Evolutionary conservation across 2,888 invertebrate species (phyloP), one percentile per base, ranked within the genome.

Genomic region (Arenicola marina): DNA sequence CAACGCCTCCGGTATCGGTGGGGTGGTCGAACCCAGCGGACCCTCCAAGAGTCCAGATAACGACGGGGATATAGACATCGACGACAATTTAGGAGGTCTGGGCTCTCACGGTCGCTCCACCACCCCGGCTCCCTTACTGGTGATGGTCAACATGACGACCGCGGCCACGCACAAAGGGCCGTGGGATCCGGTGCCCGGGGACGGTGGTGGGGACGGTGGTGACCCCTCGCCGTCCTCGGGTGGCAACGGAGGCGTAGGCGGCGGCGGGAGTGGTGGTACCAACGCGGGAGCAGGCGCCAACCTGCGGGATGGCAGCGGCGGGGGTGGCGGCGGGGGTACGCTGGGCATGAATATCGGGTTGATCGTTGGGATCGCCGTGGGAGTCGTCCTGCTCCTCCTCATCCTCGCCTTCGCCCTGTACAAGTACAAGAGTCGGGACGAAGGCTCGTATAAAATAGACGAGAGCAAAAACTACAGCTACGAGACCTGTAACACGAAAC

Each of bases 381-480:
- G 93, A 51, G 92, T 93, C 69, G 89, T 96, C 69, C 91, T 95
- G 60, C 78, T 84, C 31, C 88, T 97, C 65, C 88, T 95, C 64
- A 92, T 96, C 75, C 88, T 95, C 75, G 93, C 93, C 85, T 91
- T 93, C 61, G 78, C 78, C 21, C 65, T 82, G 54, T 81, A 79
- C 70, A 81, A 82, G 68, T 81, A 79, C 62, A 54, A 46, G 38
- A 56, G 60, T 28, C 24, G 43, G 67, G 89, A 92, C 57, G 93
- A 94, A 81, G 90, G 91, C n/a, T 91, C 91, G 60, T 96, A 95
- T 83, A 96, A 95, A 84, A 91, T 95, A 65, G 95, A 95, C 77
- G 92, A 94, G 74, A 90, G 90, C 78, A 89, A 90, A 78, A 89
- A 89, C 77, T 89, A 88, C 74, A 73, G 76, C 26, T 75, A 76